Conservation (phyloP, 2,797 vertebrate genomes). For the Lagodon rhomboides region DNA sequence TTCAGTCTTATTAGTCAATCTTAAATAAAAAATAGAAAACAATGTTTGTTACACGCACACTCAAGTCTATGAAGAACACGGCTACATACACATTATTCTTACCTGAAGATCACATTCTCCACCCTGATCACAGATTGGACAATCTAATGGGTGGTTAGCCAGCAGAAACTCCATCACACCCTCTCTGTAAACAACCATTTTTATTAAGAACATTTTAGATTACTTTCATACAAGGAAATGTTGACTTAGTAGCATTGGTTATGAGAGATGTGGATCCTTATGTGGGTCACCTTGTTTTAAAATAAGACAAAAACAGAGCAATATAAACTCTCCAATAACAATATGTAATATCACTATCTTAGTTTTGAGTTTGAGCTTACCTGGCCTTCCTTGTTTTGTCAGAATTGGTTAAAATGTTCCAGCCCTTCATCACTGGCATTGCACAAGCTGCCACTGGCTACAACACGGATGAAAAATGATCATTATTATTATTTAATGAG, state of each 20-base stretch:
- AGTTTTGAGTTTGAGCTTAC: conserved; percentile 71
- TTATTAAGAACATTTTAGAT: background rate
- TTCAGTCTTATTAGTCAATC: background rate
- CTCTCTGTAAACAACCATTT: conserved; percentile 85
- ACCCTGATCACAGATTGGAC: conserved; percentile 97
- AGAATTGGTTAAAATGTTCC: conserved; percentile 96
- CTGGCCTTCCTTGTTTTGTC: conserved; percentile 96
- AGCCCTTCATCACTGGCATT: conserved; percentile 98
- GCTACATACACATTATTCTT: conserved; percentile 32
- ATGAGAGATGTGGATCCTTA: background rate
- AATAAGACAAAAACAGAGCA: background rate
- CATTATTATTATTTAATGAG: background rate
- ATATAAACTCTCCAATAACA: background rate
- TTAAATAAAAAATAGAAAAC: background rate
- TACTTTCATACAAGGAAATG: background rate
- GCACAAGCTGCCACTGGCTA: conserved; percentile 97
- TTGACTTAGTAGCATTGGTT: background rate
- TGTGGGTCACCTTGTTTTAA: background rate
- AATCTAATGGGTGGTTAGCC: conserved; percentile 96
- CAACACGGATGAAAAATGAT: conserved; percentile 35
- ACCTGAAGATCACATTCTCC: conserved; percentile 98
- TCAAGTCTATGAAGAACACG: background rate
- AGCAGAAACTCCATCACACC: conserved; percentile 98
- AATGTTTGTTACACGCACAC: conserved; percentile 56
- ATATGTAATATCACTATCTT: background rate